Evolutionary conservation across 1,140 invertebrate species (phyloP).

Genomic region (Drosophila aff.): DNA sequence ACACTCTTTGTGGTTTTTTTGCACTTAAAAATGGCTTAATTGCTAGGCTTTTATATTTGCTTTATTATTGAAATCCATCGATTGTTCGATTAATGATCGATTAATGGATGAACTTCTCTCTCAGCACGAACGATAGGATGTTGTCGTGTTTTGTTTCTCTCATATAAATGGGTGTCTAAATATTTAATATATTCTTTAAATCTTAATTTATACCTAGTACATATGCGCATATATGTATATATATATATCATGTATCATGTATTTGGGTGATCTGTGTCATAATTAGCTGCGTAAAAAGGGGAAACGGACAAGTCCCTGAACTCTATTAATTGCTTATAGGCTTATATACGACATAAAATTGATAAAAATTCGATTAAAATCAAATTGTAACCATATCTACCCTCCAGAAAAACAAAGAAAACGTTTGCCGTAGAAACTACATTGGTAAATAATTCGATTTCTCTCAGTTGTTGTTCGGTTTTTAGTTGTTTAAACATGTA

Average conservation of each 20-base stretch:
- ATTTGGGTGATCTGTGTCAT: slow-evolving; percentile 50
- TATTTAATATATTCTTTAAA: slow-evolving; percentile 60
- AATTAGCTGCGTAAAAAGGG: slow-evolving; percentile 29
- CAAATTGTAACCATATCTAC: slow-evolving; percentile 4
- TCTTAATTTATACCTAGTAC: slow-evolving; percentile 72
- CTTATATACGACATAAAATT: slow-evolving; percentile 11
- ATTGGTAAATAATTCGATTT: slow-evolving; percentile 36
- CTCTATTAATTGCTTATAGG: slow-evolving; percentile 52
- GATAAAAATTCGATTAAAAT: neutral
- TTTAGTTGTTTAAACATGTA: slow-evolving; percentile 48
- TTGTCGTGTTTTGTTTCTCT: slow-evolving; percentile 9
- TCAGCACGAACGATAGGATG: slow-evolving; percentile 17
- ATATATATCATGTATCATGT: slow-evolving; percentile 39
- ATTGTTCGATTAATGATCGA: slow-evolving; percentile 49
- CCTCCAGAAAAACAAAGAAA: slow-evolving; percentile 23
- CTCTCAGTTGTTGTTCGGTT: slow-evolving; percentile 25
- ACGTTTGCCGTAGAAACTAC: slow-evolving; percentile 21
- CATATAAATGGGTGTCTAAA: slow-evolving; percentile 33
- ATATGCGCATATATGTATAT: slow-evolving; percentile 62
- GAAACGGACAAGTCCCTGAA: slow-evolving; percentile 47
- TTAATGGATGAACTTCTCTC: slow-evolving; percentile 30
- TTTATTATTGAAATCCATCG: slow-evolving; percentile 70
- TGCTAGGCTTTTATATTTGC: slow-evolving; percentile 54
- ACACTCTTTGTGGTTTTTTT: slow-evolving; percentile 30
- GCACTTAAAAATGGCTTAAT: slow-evolving; percentile 76